phyloP scores from a whole-genome alignment of 2,888 invertebrate genomes.

The Hoplodrina ambigua region DNA sequence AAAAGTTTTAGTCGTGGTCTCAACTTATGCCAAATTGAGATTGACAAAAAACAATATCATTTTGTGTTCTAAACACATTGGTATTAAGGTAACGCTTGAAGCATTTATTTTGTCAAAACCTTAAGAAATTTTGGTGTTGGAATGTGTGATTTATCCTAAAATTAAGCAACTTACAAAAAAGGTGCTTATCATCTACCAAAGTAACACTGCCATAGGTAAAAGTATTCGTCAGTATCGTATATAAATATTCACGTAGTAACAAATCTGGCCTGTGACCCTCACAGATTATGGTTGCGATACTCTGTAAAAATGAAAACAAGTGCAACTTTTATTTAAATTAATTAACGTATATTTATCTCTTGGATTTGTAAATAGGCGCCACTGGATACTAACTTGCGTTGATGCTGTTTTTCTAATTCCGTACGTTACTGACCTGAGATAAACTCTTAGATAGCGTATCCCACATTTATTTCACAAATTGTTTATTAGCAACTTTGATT shows the following conservation, averaged over 20 bases:
- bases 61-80: too few species aligned
- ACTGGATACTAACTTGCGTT: slow-evolving; percentile 67
- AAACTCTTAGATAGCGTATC: slow-evolving; percentile 79
- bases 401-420: slow-evolving; percentile 80
- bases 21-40: slow-evolving; percentile 21
- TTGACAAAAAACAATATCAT: too few species aligned
- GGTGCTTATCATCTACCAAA: slow-evolving; percentile 27
- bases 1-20: slow-evolving; percentile 22
- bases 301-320: slow-evolving; percentile 53
- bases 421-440: slow-evolving; percentile 84
- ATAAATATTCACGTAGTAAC: slow-evolving; percentile 25
- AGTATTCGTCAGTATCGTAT: slow-evolving; percentile 8
- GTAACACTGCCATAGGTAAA: slow-evolving; percentile 5
- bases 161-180: not conserved
- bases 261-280: slow-evolving; percentile 33
- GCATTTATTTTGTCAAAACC: too few species aligned
- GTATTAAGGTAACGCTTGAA: too few species aligned
- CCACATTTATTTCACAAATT: slow-evolving; percentile 76
- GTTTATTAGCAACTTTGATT: slow-evolving; percentile 70
- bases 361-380: slow-evolving; percentile 81
- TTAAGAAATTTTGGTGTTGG: not conserved
- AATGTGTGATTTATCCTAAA: not conserved
- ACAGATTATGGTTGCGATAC: slow-evolving; percentile 22
- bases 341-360: slow-evolving; percentile 63
- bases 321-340: slow-evolving; percentile 69